Evolutionary conservation across 2,113 vertebrate genomes (phyloP).

Genomic region (Hepsetus odoe): DNA sequence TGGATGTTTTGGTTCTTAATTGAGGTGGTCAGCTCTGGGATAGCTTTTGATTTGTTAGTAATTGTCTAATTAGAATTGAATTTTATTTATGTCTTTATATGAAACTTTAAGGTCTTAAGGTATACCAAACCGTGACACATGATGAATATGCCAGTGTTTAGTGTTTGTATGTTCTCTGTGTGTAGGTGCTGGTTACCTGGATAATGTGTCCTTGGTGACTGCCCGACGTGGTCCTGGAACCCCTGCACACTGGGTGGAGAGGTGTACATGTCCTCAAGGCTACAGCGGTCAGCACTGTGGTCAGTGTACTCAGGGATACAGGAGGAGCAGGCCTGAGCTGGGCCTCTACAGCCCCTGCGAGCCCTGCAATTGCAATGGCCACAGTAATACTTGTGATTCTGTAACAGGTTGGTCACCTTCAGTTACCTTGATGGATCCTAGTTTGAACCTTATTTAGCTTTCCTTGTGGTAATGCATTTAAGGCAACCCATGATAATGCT

Average conservation of each 20-base stretch:
- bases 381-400: slow-evolving; percentile 87
- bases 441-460: neutral
- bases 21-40: neutral
- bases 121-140: no score
- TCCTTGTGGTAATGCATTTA: neutral
- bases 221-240: slow-evolving; percentile 78
- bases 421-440: neutral
- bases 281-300: slow-evolving; percentile 95
- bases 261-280: slow-evolving; percentile 87
- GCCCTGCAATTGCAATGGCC: slow-evolving; percentile 86
- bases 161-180: neutral
- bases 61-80: neutral
- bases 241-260: slow-evolving; percentile 89
- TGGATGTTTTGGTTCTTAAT: no score
- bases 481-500: neutral
- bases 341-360: slow-evolving; percentile 90
- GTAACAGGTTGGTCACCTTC: slow-evolving; percentile 77
- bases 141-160: no score
- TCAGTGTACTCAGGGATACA: slow-evolving; percentile 84
- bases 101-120: no score
- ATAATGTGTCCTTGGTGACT: slow-evolving; percentile 83
- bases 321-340: slow-evolving; percentile 77
- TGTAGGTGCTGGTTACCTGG: slow-evolving; percentile 88
- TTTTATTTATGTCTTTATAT: no score
- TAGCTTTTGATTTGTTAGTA: neutral